These are phyloP conservation scores for Pionites leucogaster DNA, from an alignment of 2,113 vertebrate genomes.

Conservation along the genomic window DNA sequence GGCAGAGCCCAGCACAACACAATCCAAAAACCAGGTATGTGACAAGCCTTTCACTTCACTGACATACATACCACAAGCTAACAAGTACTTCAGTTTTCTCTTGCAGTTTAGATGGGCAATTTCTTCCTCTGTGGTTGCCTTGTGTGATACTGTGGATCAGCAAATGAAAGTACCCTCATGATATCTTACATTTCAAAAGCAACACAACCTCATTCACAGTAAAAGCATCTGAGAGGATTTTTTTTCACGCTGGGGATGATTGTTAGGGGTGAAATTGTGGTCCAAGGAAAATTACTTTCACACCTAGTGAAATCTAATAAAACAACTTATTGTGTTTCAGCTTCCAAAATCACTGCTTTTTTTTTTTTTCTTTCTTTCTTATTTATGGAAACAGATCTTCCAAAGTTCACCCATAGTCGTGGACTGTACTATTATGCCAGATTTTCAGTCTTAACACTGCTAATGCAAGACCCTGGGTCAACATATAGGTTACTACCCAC, in stretches of 20 bases:
- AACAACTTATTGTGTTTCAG: not conserved
- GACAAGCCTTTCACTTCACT: not conserved
- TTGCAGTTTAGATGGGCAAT: not conserved
- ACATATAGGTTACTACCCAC: not conserved
- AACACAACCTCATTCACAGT: not conserved
- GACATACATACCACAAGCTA: not conserved
- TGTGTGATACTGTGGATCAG: not conserved
- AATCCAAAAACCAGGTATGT: slow-evolving; percentile 9
- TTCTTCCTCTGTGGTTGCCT: not conserved
- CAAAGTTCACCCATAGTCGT: not conserved
- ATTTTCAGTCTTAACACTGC: not conserved
- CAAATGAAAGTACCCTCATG: not conserved
- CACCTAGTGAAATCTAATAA: not conserved
- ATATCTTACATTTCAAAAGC: not conserved
- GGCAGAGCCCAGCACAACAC: not conserved
- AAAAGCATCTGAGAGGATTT: not conserved
- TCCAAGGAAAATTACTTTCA: not conserved
- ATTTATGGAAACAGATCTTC: not conserved
- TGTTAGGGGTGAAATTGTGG: not conserved
- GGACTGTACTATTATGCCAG: not conserved
- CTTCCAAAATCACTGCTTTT: not conserved
- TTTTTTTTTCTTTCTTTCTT: not conserved
- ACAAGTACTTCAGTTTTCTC: not conserved
- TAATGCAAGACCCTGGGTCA: not conserved
- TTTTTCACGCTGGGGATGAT: not conserved